Conservation (phyloP, 2,113 vertebrate species). For the Nycticebus coucang region DNA sequence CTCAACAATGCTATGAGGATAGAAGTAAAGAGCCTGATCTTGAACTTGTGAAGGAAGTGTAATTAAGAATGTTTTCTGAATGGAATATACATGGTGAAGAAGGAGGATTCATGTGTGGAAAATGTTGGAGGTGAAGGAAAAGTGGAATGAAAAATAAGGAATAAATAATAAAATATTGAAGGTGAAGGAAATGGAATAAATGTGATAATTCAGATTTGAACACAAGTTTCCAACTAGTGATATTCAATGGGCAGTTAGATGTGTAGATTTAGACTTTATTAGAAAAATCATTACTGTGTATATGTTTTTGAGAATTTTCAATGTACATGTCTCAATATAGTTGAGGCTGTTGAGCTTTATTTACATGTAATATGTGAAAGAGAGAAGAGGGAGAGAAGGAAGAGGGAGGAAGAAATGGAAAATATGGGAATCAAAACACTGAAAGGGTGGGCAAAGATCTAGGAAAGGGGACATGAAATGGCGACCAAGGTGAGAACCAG, state of each 20-base stretch:
- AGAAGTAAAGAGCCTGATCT: background rate
- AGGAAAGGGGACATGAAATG: background rate
- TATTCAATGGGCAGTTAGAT: background rate
- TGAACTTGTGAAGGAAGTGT: background rate
- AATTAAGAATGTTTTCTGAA: background rate
- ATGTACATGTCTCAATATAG: background rate
- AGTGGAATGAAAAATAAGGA: background rate
- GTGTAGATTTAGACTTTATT: background rate
- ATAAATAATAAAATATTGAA: background rate
- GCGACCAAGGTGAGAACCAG: background rate
- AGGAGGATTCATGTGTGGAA: background rate
- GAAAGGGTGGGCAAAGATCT: background rate
- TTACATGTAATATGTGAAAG: background rate
- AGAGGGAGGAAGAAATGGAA: background rate
- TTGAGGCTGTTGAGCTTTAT: background rate
- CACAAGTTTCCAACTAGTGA: background rate
- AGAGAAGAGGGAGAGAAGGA: background rate
- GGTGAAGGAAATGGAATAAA: background rate
- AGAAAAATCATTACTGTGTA: background rate
- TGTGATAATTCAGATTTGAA: background rate
- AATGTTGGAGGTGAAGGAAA: background rate
- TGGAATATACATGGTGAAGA: background rate
- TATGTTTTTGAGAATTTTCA: background rate
- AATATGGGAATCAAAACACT: background rate
- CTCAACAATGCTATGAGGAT: background rate